A percentile compares a stretch with the other conserved stretches of the same genome.
These are phyloP conservation scores for Numenius arquata DNA, from an alignment of 2,113 vertebrate species.

Conservation along the genomic window DNA sequence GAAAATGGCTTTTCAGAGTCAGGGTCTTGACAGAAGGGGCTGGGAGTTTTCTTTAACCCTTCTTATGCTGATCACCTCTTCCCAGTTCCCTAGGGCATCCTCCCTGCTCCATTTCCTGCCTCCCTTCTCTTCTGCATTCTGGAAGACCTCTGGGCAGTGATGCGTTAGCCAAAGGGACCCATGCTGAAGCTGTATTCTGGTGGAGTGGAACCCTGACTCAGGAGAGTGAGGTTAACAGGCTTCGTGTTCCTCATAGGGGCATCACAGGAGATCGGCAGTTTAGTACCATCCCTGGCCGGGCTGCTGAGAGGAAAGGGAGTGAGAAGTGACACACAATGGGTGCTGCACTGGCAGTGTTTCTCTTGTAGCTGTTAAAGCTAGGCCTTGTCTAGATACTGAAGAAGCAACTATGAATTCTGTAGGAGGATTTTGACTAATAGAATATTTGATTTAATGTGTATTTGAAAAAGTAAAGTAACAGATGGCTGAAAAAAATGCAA, in stretches of 20 bases:
- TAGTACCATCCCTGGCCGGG: not conserved
- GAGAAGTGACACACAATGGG: not conserved
- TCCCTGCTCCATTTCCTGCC: not conserved
- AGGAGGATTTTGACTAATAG: not conserved
- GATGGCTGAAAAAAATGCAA: not conserved
- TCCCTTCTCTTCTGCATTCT: not conserved
- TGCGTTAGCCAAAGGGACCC: not conserved
- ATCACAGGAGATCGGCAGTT: not conserved
- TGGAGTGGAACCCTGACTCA: not conserved
- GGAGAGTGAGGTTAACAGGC: not conserved
- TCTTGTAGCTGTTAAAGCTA: not conserved
- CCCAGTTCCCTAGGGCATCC: not conserved
- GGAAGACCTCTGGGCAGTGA: not conserved
- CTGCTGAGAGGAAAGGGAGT: not conserved
- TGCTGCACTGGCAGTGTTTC: not conserved
- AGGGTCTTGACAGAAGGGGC: not conserved
- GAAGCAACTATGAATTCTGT: not conserved
- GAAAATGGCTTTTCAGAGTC: not conserved
- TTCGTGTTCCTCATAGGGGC: not conserved
- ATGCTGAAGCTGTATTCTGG: not conserved
- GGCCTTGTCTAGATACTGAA: not conserved
- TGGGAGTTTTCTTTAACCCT: not conserved
- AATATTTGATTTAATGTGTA: not conserved
- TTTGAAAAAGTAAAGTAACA: not conserved
- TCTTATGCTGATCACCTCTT: not conserved